Percentiles rank a stretch among this genome's conserved stretches.
phyloP scores from a whole-genome alignment of 1,140 invertebrate species.

The Carcinoscorpius rotundicauda region DNA sequence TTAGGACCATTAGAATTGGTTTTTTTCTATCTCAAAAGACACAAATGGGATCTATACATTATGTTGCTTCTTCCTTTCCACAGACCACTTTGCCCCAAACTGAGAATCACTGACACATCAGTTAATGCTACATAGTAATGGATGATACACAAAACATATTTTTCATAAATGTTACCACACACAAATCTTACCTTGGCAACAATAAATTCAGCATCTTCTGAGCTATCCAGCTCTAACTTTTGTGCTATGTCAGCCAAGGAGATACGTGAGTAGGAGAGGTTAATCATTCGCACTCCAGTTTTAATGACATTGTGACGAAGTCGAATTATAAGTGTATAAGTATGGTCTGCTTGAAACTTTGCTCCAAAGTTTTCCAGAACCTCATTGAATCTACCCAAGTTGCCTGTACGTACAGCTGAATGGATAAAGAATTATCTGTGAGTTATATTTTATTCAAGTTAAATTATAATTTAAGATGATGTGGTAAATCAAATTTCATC shows the following conservation, averaged over 20 bases:
- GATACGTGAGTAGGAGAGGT: conserved; percentile 91
- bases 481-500: no score
- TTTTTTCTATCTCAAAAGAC: no score
- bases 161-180: neutral
- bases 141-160: neutral
- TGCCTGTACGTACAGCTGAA: conserved; percentile 81
- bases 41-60: no score
- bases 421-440: neutral
- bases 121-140: no score
- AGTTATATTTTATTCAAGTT: no score
- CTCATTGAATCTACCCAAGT: conserved; percentile 85
- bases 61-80: no score
- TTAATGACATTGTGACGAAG: conserved; percentile 98
- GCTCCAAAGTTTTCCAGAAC: conserved; percentile 80
- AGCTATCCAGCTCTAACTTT: conserved; percentile 84
- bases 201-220: conserved; percentile 97
- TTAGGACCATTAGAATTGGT: no score
- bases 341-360: conserved; percentile 76
- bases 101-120: no score
- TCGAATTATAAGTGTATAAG: conserved; percentile 85
- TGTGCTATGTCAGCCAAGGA: conserved; percentile 86
- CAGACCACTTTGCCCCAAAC: no score
- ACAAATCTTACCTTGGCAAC: conserved; percentile 68
- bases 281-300: conserved; percentile 94
- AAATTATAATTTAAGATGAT: no score